Evolutionary conservation across 1,140 invertebrate genomes (phyloP).

Genomic region (Eriosoma lanigerum): DNA sequence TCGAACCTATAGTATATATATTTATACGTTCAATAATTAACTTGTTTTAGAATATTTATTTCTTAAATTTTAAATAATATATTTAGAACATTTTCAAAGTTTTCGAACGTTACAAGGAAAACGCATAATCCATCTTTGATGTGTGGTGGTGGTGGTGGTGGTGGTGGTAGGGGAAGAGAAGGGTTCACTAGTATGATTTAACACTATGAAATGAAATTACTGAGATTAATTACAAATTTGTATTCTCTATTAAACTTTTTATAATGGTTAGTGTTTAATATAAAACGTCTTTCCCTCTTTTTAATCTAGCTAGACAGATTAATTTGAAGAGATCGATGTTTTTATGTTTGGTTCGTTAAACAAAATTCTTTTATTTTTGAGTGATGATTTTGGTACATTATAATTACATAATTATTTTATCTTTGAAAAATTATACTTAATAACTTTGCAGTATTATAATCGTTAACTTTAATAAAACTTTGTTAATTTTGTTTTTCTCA

Average conservation of each 20-base stretch:
- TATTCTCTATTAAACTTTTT: not conserved
- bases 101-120: not conserved
- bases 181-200: not conserved
- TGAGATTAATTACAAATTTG: constrained; percentile 7
- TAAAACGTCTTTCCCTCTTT: not conserved
- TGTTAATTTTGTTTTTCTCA: not conserved
- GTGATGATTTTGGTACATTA: not conserved
- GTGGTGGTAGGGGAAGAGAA: not conserved
- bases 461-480: not conserved
- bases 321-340: not conserved
- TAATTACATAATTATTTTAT: constrained; percentile 3
- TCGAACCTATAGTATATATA: too few species aligned
- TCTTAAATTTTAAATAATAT: not conserved
- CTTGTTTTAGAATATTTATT: not conserved
- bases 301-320: not conserved
- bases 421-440: constrained; percentile 6
- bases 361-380: not conserved
- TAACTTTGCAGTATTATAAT: not conserved
- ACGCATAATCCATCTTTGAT: constrained; percentile 7
- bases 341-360: not conserved
- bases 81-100: not conserved
- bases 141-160: too few species aligned
- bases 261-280: not conserved
- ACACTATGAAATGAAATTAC: not conserved
- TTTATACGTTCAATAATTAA: too few species aligned